Percentiles rank a stretch among this genome's conserved stretches.
Conservation (phyloP, 1,140 invertebrate genomes). For the Drosophila lacteicornis region DNA sequence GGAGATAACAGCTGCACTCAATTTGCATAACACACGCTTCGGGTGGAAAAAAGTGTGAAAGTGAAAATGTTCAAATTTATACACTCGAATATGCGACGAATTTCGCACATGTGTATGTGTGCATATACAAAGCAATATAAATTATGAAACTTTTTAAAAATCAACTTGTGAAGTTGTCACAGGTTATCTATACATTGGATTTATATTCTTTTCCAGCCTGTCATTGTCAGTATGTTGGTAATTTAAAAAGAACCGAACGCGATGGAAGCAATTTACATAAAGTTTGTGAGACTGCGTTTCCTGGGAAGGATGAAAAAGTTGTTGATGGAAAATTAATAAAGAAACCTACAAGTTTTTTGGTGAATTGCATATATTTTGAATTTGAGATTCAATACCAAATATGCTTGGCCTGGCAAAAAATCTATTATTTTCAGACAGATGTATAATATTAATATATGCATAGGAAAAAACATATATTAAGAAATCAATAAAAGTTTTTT, state of each 20-base stretch:
- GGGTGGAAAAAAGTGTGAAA: slow-evolving; percentile 61
- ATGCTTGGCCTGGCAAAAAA: no score
- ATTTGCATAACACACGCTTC: slow-evolving; percentile 72
- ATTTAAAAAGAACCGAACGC: slow-evolving; percentile 25
- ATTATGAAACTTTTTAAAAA: slow-evolving; percentile 76
- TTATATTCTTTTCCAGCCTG: slow-evolving; percentile 44
- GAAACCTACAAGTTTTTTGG: background rate
- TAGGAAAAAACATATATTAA: no score
- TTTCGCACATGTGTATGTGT: slow-evolving; percentile 26
- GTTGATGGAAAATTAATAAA: slow-evolving; percentile 25
- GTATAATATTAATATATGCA: no score
- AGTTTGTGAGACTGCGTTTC: background rate
- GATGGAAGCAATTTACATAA: slow-evolving; percentile 22
- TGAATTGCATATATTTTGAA: background rate
- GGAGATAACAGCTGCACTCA: slow-evolving; percentile 76
- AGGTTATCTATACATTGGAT: slow-evolving; percentile 48
- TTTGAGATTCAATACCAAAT: no score
- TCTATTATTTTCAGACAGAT: no score
- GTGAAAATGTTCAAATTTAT: slow-evolving; percentile 67
- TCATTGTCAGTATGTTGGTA: slow-evolving; percentile 34
- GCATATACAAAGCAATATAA: slow-evolving; percentile 60
- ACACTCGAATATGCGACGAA: slow-evolving; percentile 51
- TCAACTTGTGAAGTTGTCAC: slow-evolving; percentile 65
- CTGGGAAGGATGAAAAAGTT: slow-evolving; percentile 24
- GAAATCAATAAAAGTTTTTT: no score